Conservation (phyloP, 1,140 invertebrate genomes). For the Andricus grossulariae region DNA sequence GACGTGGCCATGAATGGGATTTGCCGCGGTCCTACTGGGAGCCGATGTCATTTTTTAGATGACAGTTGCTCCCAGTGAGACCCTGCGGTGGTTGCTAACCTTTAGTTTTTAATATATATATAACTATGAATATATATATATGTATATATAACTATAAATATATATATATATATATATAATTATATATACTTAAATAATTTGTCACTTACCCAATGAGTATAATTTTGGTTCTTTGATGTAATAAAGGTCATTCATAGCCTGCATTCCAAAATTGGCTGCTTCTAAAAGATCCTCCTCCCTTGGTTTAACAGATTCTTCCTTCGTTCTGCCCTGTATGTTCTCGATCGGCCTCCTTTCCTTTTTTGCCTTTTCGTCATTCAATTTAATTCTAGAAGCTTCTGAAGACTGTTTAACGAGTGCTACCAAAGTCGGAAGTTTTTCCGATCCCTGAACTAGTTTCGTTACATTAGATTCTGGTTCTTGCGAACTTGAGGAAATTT, state of each 20-base stretch:
- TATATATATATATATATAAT: too few relatives aligned
- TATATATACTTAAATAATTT: too few relatives aligned
- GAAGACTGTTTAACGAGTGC: neutral
- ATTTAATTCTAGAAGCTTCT: neutral
- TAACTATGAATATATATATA: too few relatives aligned
- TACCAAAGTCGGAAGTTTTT: neutral
- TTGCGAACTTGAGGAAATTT: conserved; percentile 5
- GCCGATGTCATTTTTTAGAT: too few relatives aligned
- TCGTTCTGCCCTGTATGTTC: neutral
- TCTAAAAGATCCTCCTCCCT: conserved; percentile 75
- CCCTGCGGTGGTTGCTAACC: too few relatives aligned
- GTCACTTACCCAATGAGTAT: conserved; percentile 81
- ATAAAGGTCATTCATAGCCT: conserved; percentile 81
- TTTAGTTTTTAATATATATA: too few relatives aligned
- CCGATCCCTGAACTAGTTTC: neutral
- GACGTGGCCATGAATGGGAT: too few relatives aligned
- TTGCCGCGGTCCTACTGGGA: too few relatives aligned
- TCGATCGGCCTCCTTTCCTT: neutral
- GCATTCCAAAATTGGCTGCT: conserved; percentile 81
- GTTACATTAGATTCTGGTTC: neutral
- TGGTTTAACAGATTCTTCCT: conserved; percentile 10
- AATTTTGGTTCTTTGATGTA: conserved; percentile 81
- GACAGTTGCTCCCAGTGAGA: too few relatives aligned
- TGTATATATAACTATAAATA: too few relatives aligned
- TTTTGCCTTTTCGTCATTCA: neutral